A percentile compares a stretch with the other conserved stretches of the same genome.
These are phyloP conservation scores for Spialia ferax DNA, from an alignment of 2,888 invertebrate species.

Conservation along the genomic window DNA sequence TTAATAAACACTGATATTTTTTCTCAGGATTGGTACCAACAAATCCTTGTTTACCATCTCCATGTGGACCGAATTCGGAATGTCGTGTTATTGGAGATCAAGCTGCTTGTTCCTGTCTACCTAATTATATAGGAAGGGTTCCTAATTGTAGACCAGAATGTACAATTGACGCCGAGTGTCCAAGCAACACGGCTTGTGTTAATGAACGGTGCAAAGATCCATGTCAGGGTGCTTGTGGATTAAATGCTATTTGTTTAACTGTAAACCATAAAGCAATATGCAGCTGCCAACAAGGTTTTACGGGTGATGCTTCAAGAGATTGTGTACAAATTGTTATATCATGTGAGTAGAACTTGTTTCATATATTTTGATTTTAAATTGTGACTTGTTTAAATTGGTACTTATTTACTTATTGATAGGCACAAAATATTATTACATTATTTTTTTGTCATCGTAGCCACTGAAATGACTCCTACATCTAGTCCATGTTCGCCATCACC, in stretches of 20 bases:
- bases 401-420: too few species aligned
- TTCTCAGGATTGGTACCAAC: slow-evolving; percentile 60
- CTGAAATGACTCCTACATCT: slow-evolving; percentile 88
- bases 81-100: slow-evolving; percentile 93
- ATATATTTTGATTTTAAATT: background rate
- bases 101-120: slow-evolving; percentile 94
- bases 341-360: slow-evolving; percentile 58
- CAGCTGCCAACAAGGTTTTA: slow-evolving; percentile 93
- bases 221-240: slow-evolving; percentile 92
- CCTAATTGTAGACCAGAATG: slow-evolving; percentile 96
- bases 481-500: slow-evolving; percentile 94
- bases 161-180: slow-evolving; percentile 92
- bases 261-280: slow-evolving; percentile 94
- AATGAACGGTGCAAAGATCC: slow-evolving; percentile 94
- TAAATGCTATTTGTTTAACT: slow-evolving; percentile 93
- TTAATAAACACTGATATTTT: slow-evolving; percentile 20
- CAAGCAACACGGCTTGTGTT: slow-evolving; percentile 92
- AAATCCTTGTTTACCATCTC: slow-evolving; percentile 93
- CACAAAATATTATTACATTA: background rate
- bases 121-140: slow-evolving; percentile 93
- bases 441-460: slow-evolving; percentile 51
- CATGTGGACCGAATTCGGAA: slow-evolving; percentile 94
- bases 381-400: too few species aligned
- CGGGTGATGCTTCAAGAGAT: slow-evolving; percentile 91
- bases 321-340: slow-evolving; percentile 87